These are phyloP conservation scores for Kryptopterus vitreolus DNA, from an alignment of 2,797 vertebrate species.

Conservation along the genomic window DNA sequence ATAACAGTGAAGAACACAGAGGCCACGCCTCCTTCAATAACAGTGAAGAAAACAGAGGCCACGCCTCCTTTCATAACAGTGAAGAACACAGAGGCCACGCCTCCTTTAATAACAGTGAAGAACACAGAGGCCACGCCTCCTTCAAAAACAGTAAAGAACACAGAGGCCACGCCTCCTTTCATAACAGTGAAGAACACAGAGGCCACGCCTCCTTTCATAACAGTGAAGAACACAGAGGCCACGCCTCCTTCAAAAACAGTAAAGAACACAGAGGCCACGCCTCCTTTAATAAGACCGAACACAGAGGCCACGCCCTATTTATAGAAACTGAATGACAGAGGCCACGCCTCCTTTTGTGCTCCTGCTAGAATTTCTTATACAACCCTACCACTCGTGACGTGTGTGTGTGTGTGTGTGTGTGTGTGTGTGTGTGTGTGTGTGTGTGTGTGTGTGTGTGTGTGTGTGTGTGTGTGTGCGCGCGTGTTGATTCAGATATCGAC, in stretches of 20 bases:
- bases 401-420: neutral
- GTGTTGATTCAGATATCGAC: slow-evolving; percentile 71
- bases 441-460: neutral
- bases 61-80: too few relatives aligned
- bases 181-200: too few relatives aligned
- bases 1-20: too few relatives aligned
- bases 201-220: neutral
- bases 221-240: neutral
- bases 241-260: too few relatives aligned
- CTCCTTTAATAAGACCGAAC: neutral
- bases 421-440: neutral
- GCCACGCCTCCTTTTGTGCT: neutral
- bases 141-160: neutral
- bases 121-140: neutral
- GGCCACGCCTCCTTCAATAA: too few relatives aligned
- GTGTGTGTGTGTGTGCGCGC: neutral
- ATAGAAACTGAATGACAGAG: neutral
- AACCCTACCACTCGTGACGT: neutral
- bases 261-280: neutral
- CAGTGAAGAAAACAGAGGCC: too few relatives aligned
- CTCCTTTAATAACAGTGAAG: neutral
- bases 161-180: neutral
- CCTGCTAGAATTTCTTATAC: neutral
- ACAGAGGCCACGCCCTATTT: too few relatives aligned
- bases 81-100: neutral